Evolutionary conservation across 2,888 invertebrate species (phyloP).

Genomic region (Endomychus coccineus): DNA sequence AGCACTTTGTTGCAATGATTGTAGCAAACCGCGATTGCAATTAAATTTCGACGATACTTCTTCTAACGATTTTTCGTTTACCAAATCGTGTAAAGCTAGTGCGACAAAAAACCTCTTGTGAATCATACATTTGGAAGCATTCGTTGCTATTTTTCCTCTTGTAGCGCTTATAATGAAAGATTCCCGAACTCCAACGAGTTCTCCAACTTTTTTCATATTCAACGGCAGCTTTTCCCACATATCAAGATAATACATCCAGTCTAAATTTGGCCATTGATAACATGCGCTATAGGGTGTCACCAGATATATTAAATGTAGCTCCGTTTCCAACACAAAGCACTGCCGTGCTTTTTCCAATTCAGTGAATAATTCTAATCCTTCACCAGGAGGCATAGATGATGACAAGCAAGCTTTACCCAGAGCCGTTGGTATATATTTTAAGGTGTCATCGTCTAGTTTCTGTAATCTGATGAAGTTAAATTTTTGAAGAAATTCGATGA

Average conservation of each 20-base stretch:
- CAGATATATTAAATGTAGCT: constrained; percentile 89
- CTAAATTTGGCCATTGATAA: constrained; percentile 68
- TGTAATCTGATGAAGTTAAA: constrained; percentile 76
- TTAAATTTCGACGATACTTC: constrained; percentile 78
- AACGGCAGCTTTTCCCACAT: constrained; percentile 75
- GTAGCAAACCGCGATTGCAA: constrained; percentile 83
- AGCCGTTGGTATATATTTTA: constrained; percentile 67
- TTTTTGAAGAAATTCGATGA: constrained; percentile 63
- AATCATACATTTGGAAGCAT: constrained; percentile 51
- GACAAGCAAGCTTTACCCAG: constrained; percentile 88
- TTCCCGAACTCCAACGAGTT: constrained; percentile 82
- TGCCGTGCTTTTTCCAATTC: constrained; percentile 86
- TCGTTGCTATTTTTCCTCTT: constrained; percentile 56
- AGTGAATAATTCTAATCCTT: constrained; percentile 79
- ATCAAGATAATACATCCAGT: constrained; percentile 73
- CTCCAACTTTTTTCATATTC: constrained; percentile 79
- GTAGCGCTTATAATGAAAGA: constrained; percentile 74
- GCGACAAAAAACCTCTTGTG: constrained; percentile 83
- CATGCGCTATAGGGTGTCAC: constrained; percentile 90
- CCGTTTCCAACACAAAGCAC: constrained; percentile 87
- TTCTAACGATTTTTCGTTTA: constrained; percentile 79
- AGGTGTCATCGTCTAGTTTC: constrained; percentile 43
- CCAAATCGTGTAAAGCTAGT: constrained; percentile 84
- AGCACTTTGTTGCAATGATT: constrained; percentile 89
- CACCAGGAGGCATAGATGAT: constrained; percentile 87